Percentiles rank a stretch among this genome's conserved stretches.
Conservation (phyloP, 2,888 invertebrate genomes). For the Eledone cirrhosa region DNA sequence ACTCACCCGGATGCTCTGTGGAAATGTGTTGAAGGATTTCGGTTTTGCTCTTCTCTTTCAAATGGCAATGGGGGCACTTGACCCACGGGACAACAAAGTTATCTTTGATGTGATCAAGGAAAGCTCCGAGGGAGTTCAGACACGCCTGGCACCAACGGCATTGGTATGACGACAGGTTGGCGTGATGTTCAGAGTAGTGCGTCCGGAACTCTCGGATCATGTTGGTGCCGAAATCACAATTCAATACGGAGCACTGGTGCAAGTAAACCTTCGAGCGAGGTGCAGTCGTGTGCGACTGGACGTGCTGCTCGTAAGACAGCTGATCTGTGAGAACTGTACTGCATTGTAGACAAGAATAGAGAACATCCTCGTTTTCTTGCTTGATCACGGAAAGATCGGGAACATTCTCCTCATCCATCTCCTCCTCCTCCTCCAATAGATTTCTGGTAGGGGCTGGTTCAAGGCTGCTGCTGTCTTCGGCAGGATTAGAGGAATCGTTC, state of each 20-base stretch:
- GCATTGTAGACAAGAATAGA: background rate
- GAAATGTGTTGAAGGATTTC: conserved; percentile 13
- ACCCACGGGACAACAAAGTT: conserved; percentile 24
- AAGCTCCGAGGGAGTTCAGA: background rate
- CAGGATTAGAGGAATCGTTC: too few relatives aligned
- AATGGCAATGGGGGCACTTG: conserved; percentile 5
- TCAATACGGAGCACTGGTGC: background rate
- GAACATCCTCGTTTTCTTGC: background rate
- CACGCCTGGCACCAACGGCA: conserved; percentile 1
- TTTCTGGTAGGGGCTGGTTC: background rate
- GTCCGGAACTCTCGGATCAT: conserved; percentile 5
- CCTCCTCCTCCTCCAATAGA: too few relatives aligned
- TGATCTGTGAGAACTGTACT: background rate
- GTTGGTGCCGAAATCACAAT: background rate
- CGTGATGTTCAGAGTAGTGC: background rate
- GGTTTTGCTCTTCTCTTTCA: conserved; percentile 9
- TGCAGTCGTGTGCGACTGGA: background rate
- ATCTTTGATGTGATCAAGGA: conserved; percentile 2
- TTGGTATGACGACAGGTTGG: background rate
- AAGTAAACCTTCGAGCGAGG: conserved; percentile 12
- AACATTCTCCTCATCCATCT: background rate
- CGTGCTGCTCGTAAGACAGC: background rate
- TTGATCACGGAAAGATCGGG: background rate
- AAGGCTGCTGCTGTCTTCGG: background rate
- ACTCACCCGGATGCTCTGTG: conserved; percentile 4